phyloP scores from a whole-genome alignment of 2,888 invertebrate genomes.

The Amblyjoppa proteus region DNA sequence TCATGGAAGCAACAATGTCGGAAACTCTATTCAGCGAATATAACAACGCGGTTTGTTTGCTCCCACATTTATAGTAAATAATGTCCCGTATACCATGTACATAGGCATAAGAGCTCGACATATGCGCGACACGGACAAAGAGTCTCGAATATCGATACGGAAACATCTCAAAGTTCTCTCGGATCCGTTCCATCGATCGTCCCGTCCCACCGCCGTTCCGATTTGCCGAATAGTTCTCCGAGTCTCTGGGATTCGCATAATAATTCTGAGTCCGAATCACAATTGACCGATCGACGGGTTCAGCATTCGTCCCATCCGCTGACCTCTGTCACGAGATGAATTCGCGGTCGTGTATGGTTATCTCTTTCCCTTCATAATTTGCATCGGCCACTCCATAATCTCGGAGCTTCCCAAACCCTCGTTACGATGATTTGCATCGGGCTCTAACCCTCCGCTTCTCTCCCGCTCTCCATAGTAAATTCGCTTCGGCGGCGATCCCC shows the following conservation, averaged over 20 bases:
- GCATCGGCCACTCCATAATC: neutral
- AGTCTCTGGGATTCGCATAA: conserved; percentile 7
- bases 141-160: neutral
- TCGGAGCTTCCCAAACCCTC: conserved; percentile 7
- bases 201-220: neutral
- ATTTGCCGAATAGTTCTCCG: neutral
- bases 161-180: neutral
- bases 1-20: neutral
- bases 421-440: conserved; percentile 26
- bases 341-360: neutral
- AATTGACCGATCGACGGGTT: neutral
- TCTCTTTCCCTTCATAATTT: conserved; percentile 24
- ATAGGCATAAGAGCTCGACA: neutral
- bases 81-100: neutral
- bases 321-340: neutral
- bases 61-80: neutral
- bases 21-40: neutral
- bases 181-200: neutral
- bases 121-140: neutral
- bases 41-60: neutral
- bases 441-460: neutral
- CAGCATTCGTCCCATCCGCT: neutral
- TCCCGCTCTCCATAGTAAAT: conserved; percentile 13
- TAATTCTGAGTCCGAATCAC: neutral
- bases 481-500: conserved; percentile 2